A percentile compares a stretch with the other conserved stretches of the same genome.
phyloP scores from a whole-genome alignment of 2,888 invertebrate genomes.

The Achlya flavicornis region DNA sequence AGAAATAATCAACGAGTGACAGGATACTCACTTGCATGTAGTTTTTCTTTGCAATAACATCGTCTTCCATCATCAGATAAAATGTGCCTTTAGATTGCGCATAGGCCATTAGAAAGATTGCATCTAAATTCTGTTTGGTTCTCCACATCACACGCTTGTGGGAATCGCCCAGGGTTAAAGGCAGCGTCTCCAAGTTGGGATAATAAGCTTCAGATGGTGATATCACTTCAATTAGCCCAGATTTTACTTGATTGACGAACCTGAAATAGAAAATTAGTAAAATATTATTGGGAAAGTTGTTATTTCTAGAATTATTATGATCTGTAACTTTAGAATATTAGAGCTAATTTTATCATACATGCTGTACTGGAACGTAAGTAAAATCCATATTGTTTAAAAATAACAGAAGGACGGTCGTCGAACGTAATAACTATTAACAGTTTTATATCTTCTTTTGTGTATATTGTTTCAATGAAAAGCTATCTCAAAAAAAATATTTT shows the following conservation, averaged over 20 bases:
- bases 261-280: constrained; percentile 64
- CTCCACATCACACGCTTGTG: constrained; percentile 94
- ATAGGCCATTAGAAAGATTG: constrained; percentile 97
- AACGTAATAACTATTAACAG: no score
- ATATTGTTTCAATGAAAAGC: neutral
- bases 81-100: constrained; percentile 93
- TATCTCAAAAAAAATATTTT: no score
- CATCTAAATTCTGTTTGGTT: constrained; percentile 97
- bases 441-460: no score
- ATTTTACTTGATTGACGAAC: constrained; percentile 89
- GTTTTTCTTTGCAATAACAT: constrained; percentile 93
- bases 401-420: no score
- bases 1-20: neutral
- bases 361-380: no score
- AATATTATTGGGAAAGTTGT: no score
- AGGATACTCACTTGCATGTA: constrained; percentile 90
- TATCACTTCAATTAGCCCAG: constrained; percentile 94
- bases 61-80: constrained; percentile 97
- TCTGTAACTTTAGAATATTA: no score
- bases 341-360: no score
- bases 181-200: constrained; percentile 91
- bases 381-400: no score
- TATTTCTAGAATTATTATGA: no score
- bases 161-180: constrained; percentile 93
- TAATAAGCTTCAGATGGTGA: constrained; percentile 94